Evolutionary conservation across 2,888 invertebrate species (phyloP).

Genomic region (Branchipolynoe longqiensis): DNA sequence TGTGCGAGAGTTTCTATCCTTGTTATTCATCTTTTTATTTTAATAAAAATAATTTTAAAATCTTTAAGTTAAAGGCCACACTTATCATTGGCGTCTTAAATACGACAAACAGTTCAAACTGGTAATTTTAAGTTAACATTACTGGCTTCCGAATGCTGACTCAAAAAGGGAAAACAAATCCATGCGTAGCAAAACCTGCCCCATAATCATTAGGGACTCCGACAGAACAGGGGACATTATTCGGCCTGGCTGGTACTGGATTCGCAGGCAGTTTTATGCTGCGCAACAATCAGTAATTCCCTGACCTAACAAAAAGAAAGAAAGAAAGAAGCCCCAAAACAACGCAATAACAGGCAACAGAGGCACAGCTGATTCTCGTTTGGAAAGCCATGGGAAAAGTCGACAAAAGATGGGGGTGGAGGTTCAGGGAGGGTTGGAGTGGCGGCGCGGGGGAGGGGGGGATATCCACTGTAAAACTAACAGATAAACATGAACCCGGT

Average conservation of each 20-base stretch:
- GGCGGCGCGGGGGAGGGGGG: too few species aligned
- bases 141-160: background rate
- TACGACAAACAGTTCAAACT: background rate
- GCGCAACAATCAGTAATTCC: background rate
- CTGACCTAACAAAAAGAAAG: background rate
- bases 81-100: background rate
- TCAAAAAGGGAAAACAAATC: too few species aligned
- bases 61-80: too few species aligned
- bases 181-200: background rate
- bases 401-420: too few species aligned
- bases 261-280: background rate
- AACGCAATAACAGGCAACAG: background rate
- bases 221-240: background rate
- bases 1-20: too few species aligned
- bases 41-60: too few species aligned
- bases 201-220: conserved; percentile 19
- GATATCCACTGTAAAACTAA: background rate
- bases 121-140: background rate
- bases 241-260: background rate
- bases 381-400: too few species aligned
- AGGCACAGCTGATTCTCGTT: background rate
- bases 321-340: background rate
- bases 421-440: too few species aligned
- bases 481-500: background rate
- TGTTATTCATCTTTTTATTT: too few species aligned